These are phyloP conservation scores for Leptinotarsa texana DNA, from an alignment of 1,140 invertebrate genomes.

Conservation along the genomic window DNA sequence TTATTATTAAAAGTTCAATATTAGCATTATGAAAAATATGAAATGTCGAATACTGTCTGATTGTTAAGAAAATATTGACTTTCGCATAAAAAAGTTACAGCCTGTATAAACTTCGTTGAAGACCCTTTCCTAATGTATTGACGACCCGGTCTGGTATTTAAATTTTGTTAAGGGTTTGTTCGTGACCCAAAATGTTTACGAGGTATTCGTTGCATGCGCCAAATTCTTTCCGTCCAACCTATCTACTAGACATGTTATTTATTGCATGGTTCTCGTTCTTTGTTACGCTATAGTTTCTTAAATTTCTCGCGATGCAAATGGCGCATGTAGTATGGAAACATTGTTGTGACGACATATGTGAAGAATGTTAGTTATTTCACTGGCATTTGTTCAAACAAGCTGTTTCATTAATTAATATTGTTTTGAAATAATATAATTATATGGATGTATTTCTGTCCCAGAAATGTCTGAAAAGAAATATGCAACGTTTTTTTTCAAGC, in stretches of 20 bases:
- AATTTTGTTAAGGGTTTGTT: background rate
- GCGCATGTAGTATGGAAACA: background rate
- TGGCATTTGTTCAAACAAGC: background rate
- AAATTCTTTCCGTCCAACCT: background rate
- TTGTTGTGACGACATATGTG: background rate
- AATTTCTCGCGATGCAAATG: background rate
- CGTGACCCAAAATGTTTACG: background rate
- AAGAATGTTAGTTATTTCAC: background rate
- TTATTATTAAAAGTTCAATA: too few species aligned
- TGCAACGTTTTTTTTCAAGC: too few species aligned
- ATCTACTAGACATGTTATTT: conserved; percentile 3
- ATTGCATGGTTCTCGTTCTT: conserved; percentile 2
- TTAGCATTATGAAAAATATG: too few species aligned
- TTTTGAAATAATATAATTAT: background rate
- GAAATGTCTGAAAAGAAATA: too few species aligned
- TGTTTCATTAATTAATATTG: conserved; percentile 6
- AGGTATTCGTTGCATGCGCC: background rate
- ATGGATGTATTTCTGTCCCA: too few species aligned
- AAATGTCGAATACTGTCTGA: too few species aligned
- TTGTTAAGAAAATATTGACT: too few species aligned
- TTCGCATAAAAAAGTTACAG: too few species aligned
- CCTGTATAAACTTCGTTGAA: too few species aligned
- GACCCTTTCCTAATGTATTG: too few species aligned
- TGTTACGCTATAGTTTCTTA: background rate
- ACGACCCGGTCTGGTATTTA: too few species aligned